Conservation (phyloP, 1,140 invertebrate genomes). For the Drosophila simulans region DNA sequence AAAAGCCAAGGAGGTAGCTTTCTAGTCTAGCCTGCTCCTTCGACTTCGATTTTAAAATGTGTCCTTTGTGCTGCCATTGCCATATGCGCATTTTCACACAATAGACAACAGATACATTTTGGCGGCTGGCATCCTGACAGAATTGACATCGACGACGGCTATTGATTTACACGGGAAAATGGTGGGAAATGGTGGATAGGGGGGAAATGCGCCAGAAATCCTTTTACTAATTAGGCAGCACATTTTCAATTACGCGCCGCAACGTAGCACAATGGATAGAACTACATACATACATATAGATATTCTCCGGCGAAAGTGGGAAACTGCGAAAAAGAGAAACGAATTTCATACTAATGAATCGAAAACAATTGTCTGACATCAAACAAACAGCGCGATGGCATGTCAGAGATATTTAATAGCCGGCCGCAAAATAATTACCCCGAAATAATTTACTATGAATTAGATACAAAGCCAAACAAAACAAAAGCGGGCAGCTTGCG, state of each 20-base stretch:
- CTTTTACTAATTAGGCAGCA: slow-evolving; percentile 69
- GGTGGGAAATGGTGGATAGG: not conserved
- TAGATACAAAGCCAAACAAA: slow-evolving; percentile 42
- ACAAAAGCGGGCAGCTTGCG: slow-evolving; percentile 27
- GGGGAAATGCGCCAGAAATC: slow-evolving; percentile 48
- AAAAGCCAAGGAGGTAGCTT: not conserved
- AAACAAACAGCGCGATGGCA: slow-evolving; percentile 12
- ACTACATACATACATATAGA: slow-evolving; percentile 4
- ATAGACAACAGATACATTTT: slow-evolving; percentile 55
- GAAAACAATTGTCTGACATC: slow-evolving; percentile 45
- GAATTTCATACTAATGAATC: slow-evolving; percentile 45
- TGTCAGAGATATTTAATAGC: slow-evolving; percentile 49
- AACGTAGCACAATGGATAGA: slow-evolving; percentile 15
- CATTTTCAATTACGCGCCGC: slow-evolving; percentile 65
- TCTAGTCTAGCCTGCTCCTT: not conserved
- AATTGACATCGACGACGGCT: slow-evolving; percentile 35
- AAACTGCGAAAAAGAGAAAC: slow-evolving; percentile 10
- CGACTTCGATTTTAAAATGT: slow-evolving; percentile 66
- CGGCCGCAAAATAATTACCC: slow-evolving; percentile 66
- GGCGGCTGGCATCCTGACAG: slow-evolving; percentile 63
- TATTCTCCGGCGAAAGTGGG: slow-evolving; percentile 5
- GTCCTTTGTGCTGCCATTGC: slow-evolving; percentile 42
- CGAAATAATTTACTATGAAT: slow-evolving; percentile 70
- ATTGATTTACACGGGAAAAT: slow-evolving; percentile 14
- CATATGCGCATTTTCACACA: slow-evolving; percentile 76